Evolutionary conservation across 2,113 vertebrate genomes (phyloP).

Genomic region (Corythoichthys intestinalis): DNA sequence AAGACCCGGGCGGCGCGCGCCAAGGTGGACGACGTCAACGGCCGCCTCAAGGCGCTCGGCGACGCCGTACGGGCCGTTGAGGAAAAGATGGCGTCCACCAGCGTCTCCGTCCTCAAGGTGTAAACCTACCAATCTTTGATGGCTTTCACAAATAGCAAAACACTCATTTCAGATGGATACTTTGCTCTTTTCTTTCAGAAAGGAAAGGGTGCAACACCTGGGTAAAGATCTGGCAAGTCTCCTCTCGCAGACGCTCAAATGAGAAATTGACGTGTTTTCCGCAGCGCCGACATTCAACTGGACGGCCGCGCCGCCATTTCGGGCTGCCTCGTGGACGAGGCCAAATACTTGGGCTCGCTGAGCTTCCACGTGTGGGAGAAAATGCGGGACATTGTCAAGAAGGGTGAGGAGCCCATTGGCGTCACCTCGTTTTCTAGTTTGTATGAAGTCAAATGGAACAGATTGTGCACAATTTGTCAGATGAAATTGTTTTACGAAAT

Average conservation of each 20-base stretch:
- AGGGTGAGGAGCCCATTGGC: too few species aligned
- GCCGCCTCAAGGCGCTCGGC: slow-evolving; percentile 36
- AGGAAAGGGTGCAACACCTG: too few species aligned
- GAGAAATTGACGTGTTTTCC: neutral
- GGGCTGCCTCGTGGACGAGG: slow-evolving; percentile 58
- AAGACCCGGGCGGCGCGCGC: slow-evolving; percentile 40
- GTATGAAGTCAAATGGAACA: too few species aligned
- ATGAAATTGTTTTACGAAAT: too few species aligned
- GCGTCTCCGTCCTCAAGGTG: slow-evolving; percentile 55
- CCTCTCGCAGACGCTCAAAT: too few species aligned
- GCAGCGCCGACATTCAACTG: slow-evolving; percentile 25
- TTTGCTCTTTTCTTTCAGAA: too few species aligned
- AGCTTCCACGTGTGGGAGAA: slow-evolving; percentile 59
- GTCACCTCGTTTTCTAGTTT: too few species aligned
- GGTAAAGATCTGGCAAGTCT: too few species aligned
- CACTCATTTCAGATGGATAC: too few species aligned
- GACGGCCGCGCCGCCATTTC: slow-evolving; percentile 19
- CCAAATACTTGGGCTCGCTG: slow-evolving; percentile 58
- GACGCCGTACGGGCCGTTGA: slow-evolving; percentile 52
- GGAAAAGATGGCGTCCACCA: slow-evolving; percentile 50
- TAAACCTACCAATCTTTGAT: neutral
- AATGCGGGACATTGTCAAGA: slow-evolving; percentile 48
- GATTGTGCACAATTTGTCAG: too few species aligned
- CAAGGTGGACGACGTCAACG: slow-evolving; percentile 41
- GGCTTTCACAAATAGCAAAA: too few species aligned